Evolutionary conservation across 2,113 vertebrate species (phyloP).

Genomic region (Oenanthe oenanthe): DNA sequence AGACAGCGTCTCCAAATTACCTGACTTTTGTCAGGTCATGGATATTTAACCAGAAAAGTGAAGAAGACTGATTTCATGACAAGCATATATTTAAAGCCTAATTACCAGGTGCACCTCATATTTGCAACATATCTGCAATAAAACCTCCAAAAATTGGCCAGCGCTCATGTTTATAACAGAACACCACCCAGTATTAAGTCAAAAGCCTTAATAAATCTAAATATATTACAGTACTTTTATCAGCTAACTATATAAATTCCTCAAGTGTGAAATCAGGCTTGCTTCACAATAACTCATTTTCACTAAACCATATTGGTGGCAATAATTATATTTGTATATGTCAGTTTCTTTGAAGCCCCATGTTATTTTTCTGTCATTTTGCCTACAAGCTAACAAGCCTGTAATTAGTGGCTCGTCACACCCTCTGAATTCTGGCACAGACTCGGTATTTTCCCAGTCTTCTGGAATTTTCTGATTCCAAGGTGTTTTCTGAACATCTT

Average conservation of each 20-base stretch:
- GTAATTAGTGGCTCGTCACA: neutral
- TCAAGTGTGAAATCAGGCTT: neutral
- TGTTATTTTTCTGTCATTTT: constrained; percentile 12
- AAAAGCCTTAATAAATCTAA: constrained; percentile 5
- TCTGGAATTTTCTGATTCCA: neutral
- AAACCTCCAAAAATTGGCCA: neutral
- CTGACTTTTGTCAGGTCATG: neutral
- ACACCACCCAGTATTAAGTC: neutral
- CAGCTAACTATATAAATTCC: neutral
- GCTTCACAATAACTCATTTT: neutral
- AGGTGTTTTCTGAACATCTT: neutral
- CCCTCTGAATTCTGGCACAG: neutral
- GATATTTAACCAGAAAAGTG: neutral
- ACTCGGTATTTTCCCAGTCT: neutral
- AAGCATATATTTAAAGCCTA: neutral
- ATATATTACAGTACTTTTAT: neutral
- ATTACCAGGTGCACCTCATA: neutral
- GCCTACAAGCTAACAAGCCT: constrained; percentile 6
- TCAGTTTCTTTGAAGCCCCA: constrained; percentile 1
- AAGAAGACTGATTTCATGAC: neutral
- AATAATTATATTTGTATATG: constrained; percentile 21
- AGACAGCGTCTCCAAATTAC: neutral
- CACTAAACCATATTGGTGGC: neutral
- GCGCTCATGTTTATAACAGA: neutral
- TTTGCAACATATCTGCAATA: constrained; percentile 24